Evolutionary conservation across 2,888 invertebrate genomes (phyloP), one percentile per base, ranked within the genome.

Genomic region (Vesta saturnalis): DNA sequence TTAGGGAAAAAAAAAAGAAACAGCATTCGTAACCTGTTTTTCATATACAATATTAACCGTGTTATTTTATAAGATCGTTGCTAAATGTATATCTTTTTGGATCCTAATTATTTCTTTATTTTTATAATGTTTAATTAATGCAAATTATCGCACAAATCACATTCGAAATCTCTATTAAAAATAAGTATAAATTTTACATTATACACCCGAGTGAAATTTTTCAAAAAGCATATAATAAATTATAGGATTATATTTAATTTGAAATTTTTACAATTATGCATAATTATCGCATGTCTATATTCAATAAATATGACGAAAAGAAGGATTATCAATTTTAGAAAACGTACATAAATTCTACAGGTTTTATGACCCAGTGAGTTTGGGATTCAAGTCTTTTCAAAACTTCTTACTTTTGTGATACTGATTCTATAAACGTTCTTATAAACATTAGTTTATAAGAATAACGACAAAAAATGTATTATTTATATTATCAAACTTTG

Each of bases 31-130:
- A 49, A 49, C 47, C 47, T 15, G 47, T 49, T 49, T 49, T 49
- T 49, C 15, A 18, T 15, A 49, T 49, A 49, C 15, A 15, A 23
- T 23, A 23, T 23, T 23, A 8, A 23, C 23, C 23, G 39, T 39
- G 39, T 39, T 39, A 39, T 39, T 39, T 39, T 39, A n/a, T n/a
- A 39, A 39, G 39, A n/a, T 39, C 39, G n/a, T 39, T n/a, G 39
- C n/a, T n/a, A n/a, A n/a, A n/a, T n/a, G 39, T 39, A 8, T n/a
- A 10, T 39, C 39, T 39, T 39, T 30, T 6, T 8, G n/a, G 39
- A 39, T 10, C 39, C n/a, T 39, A 39, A 39, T 39, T 39, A 39
- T 39, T 39, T 39, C 39, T 39, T 39, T 39, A 39, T 39, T 39
- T 39, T 39, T n/a, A n/a, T n/a, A n/a, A 39, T n/a, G n/a, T 39